Percentiles rank a stretch among this genome's conserved stretches.
phyloP scores from a whole-genome alignment of 23 tunicate species.

The Aplidium turbinatum region DNA sequence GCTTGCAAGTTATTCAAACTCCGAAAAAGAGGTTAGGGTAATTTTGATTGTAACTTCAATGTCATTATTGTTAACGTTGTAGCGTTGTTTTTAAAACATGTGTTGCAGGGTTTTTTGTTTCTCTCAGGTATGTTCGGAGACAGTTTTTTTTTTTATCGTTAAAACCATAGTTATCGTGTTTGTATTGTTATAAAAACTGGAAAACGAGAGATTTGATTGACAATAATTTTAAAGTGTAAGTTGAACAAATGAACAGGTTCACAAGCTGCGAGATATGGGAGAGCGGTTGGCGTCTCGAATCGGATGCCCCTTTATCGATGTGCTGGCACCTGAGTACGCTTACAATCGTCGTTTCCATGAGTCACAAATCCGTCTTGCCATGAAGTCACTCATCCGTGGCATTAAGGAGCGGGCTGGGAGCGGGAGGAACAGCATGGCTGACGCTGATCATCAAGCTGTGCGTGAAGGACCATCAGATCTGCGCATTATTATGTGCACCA shows the following conservation, averaged over 20 bases:
- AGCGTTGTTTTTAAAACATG: no score
- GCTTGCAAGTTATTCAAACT: conserved; percentile 66
- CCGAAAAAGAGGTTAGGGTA: conserved; percentile 69
- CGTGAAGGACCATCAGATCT: conserved; percentile 47
- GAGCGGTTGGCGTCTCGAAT: conserved; percentile 70
- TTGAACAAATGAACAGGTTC: conserved; percentile 61
- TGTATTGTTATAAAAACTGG: no score
- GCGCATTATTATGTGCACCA: conserved; percentile 78
- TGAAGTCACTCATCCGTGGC: conserved; percentile 68
- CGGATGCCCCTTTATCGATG: conserved; percentile 90
- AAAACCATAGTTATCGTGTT: no score
- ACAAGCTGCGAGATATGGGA: conserved; percentile 73
- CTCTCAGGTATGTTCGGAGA: no score
- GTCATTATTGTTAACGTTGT: no score
- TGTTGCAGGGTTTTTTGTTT: no score
- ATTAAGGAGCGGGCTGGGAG: conserved; percentile 83
- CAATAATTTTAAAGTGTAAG: no score
- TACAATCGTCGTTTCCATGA: conserved; percentile 91
- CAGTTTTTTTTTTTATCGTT: no score
- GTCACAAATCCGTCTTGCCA: conserved; percentile 68
- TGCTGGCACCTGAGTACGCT: conserved; percentile 78
- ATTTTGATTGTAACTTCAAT: no score
- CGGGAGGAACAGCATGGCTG: conserved; percentile 35
- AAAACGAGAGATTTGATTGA: no score
- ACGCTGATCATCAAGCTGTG: conserved; percentile 9